Evolutionary conservation across 2,888 invertebrate species (phyloP), one percentile per base, ranked within the genome.

Genomic region (Hyposoter didymator): DNA sequence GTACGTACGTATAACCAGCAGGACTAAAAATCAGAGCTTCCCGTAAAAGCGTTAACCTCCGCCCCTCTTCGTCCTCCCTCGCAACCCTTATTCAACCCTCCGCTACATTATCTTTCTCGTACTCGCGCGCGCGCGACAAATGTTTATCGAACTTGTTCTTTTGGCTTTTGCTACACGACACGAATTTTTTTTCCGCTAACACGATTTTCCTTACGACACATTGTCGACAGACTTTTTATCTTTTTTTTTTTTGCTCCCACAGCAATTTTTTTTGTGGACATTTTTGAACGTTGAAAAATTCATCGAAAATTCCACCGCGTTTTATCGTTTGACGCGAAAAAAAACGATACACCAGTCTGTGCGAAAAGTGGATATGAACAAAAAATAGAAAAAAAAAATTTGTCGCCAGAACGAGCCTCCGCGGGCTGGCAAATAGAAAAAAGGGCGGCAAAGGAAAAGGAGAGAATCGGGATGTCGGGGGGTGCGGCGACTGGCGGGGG

Each of bases 91-190:
- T 28, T 59, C 28, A 49, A 10, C 19, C 14, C 49, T 55, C 39
- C 59, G 35, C 47, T 22, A 2, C 1, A 7, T 39, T 10, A 1
- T 70, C 72, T 55, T 32, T 22, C 47, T 64, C 43, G 35, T 66
- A 70, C 85, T 75, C 84, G 22, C 10, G 1, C 28, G 3, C 84
- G 22, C 10, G 1, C 28, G 3, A 55, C 82, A 88, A 88, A 88
- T 88, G 84, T 88, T 89, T 87, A 87, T 55, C 84, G 75, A 88
- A 87, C 88, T 88, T 85, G 70, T 80, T 78, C 79, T 82, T 79
- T 35, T 35, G 28, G 28, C 82, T 0, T 81, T 78, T 62, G 69
- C 39, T 75, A 70, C 28, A 70, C 52, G 43, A 2, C 28, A 28
- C 28, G 28, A 28, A 67, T 43, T 66, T 75, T 75, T 67, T 47